Conservation (phyloP, 2,888 invertebrate genomes). For the Mythimna ferrago region DNA sequence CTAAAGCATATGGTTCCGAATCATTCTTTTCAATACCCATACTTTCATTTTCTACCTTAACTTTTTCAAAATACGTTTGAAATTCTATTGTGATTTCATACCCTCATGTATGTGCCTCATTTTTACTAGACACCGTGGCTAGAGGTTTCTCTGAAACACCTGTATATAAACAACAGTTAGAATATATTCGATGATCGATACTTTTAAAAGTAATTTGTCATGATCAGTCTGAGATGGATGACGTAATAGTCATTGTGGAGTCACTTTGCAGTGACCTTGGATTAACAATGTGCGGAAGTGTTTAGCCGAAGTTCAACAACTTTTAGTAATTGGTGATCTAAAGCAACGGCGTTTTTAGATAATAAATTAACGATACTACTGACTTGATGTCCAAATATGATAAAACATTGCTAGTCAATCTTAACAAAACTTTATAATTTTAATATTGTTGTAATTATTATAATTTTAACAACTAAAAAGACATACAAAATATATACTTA, state of each 20-base stretch:
- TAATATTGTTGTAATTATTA: too few relatives aligned
- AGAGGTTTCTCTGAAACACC: slow-evolving; percentile 50
- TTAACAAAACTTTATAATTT: background rate
- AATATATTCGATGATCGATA: slow-evolving; percentile 50
- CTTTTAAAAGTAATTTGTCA: slow-evolving; percentile 56
- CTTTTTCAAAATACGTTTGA: slow-evolving; percentile 21
- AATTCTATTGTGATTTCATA: slow-evolving; percentile 8
- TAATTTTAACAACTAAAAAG: background rate
- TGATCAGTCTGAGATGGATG: slow-evolving; percentile 43
- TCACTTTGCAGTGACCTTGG: slow-evolving; percentile 59
- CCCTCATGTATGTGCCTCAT: slow-evolving; percentile 37
- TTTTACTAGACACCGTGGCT: slow-evolving; percentile 47
- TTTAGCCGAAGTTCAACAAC: slow-evolving; percentile 36
- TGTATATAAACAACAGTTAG: slow-evolving; percentile 57
- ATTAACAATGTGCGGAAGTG: slow-evolving; percentile 58
- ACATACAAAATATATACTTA: background rate
- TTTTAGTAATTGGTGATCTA: slow-evolving; percentile 36
- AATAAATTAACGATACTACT: background rate
- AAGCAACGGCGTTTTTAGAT: slow-evolving; percentile 7
- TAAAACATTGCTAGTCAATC: background rate
- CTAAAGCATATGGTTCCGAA: slow-evolving; percentile 17
- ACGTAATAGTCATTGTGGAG: slow-evolving; percentile 52
- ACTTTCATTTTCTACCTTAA: slow-evolving; percentile 33
- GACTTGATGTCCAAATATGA: background rate
- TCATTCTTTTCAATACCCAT: background rate